These are phyloP conservation scores for Timema podura DNA, from an alignment of 2,888 invertebrate species.

Conservation along the genomic window DNA sequence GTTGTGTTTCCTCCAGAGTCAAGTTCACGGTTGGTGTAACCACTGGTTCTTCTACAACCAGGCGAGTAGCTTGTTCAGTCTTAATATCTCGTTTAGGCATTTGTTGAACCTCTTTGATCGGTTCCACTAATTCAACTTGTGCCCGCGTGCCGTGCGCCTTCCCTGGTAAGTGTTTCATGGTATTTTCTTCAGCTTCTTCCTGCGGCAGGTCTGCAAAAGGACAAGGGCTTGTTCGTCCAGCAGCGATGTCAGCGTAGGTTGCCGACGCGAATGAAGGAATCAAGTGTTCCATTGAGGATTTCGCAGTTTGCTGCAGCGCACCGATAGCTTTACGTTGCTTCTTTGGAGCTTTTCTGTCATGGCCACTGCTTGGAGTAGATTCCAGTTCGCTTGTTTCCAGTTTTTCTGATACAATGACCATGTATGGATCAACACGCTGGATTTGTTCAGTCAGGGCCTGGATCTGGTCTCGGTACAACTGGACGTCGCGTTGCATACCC, in stretches of 20 bases:
- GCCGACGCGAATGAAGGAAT: constrained; percentile 26
- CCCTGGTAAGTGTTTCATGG: constrained; percentile 12
- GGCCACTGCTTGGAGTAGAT: constrained; percentile 16
- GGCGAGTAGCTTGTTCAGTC: no score
- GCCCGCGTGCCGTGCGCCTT: background rate
- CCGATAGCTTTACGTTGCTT: constrained; percentile 22
- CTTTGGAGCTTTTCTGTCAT: constrained; percentile 15
- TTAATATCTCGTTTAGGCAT: no score
- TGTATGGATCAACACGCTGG: constrained; percentile 72
- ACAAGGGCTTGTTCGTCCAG: constrained; percentile 49
- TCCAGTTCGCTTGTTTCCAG: constrained; percentile 19
- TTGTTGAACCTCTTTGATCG: no score
- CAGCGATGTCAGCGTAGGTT: constrained; percentile 66
- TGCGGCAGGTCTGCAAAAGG: constrained; percentile 21
- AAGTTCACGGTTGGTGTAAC: background rate
- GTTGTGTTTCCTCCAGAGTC: background rate
- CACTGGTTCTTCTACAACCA: background rate
- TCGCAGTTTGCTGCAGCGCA: constrained; percentile 49
- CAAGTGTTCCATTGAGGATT: constrained; percentile 39
- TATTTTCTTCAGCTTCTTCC: constrained; percentile 15
- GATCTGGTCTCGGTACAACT: constrained; percentile 65
- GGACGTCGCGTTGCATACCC: constrained; percentile 60
- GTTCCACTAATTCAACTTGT: no score
- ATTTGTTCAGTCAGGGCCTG: constrained; percentile 67
- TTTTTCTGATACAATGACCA: constrained; percentile 36